A percentile compares a stretch with the other conserved stretches of the same genome.
Evolutionary conservation across 2,888 invertebrate genomes (phyloP).

Genomic region (Eurytoma adleriae): DNA sequence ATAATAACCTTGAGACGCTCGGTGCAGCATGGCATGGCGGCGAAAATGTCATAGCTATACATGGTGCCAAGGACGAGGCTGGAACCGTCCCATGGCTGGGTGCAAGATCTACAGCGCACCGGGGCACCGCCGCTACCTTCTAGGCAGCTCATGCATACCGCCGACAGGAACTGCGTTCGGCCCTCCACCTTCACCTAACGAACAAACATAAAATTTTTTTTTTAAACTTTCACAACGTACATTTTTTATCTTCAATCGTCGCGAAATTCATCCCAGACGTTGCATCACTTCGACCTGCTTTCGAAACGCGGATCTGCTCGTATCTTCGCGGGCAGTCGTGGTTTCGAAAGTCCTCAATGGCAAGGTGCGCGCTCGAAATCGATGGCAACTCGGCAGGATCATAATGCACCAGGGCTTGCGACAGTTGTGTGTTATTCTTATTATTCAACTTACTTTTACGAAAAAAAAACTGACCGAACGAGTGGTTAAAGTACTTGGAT

Average conservation of each 20-base stretch:
- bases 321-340: not conserved
- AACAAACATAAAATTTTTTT: not conserved
- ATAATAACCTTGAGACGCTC: constrained; percentile 88
- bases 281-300: not conserved
- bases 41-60: constrained; percentile 99
- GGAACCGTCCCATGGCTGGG: constrained; percentile 93
- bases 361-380: no score
- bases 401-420: no score
- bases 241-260: not conserved
- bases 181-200: constrained; percentile 92
- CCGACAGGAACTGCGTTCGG: constrained; percentile 92
- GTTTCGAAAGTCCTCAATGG: not conserved
- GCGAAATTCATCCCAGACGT: not conserved
- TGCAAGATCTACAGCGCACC: constrained; percentile 90
- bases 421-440: no score
- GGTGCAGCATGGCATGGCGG: constrained; percentile 96
- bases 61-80: constrained; percentile 96
- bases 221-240: not conserved
- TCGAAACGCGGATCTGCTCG: no score
- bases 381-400: no score
- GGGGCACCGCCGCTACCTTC: constrained; percentile 86
- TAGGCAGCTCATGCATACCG: constrained; percentile 96
- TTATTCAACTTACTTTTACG: no score
- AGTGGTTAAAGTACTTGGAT: no score
- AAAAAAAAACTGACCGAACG: no score